Evolutionary conservation across 2,888 invertebrate genomes (phyloP).

Genomic region (Drosophila atripex): DNA sequence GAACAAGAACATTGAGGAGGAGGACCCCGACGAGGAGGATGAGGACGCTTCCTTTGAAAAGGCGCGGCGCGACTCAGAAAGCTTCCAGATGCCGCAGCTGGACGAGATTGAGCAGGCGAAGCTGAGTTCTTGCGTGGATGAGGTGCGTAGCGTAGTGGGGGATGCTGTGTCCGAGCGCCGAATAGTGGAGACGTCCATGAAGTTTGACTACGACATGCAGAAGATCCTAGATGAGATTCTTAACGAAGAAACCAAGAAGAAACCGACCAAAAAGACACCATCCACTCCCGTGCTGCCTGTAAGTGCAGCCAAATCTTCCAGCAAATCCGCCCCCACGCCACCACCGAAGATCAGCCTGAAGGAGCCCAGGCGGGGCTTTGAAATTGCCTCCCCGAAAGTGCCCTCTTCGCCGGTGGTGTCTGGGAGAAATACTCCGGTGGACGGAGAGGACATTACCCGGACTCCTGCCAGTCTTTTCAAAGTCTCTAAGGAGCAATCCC

Average conservation of each 20-base stretch:
- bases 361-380: slow-evolving; percentile 80
- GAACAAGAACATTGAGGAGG: slow-evolving; percentile 89
- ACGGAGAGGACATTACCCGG: slow-evolving; percentile 63
- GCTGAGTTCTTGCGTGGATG: slow-evolving; percentile 92
- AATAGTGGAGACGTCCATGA: slow-evolving; percentile 89
- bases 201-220: slow-evolving; percentile 89
- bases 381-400: slow-evolving; percentile 86
- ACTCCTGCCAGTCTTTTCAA: slow-evolving; percentile 60
- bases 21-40: slow-evolving; percentile 85
- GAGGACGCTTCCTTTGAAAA: slow-evolving; percentile 85
- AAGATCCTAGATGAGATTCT: slow-evolving; percentile 90
- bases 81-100: slow-evolving; percentile 85
- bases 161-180: slow-evolving; percentile 89
- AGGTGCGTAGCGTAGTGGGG: slow-evolving; percentile 91
- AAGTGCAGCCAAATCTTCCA: slow-evolving; percentile 5
- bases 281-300: slow-evolving; percentile 15
- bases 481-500: slow-evolving; percentile 83
- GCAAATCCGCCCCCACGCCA: slow-evolving; percentile 26
- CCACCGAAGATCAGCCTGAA: slow-evolving; percentile 51
- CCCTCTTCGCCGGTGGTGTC: slow-evolving; percentile 88
- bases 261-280: slow-evolving; percentile 28
- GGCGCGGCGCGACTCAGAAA: slow-evolving; percentile 81
- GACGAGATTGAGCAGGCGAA: slow-evolving; percentile 89
- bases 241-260: slow-evolving; percentile 82
- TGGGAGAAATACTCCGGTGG: slow-evolving; percentile 86